Evolutionary conservation across 2,797 vertebrate species (phyloP).

Genomic region (Schizothorax lantsangensis): DNA sequence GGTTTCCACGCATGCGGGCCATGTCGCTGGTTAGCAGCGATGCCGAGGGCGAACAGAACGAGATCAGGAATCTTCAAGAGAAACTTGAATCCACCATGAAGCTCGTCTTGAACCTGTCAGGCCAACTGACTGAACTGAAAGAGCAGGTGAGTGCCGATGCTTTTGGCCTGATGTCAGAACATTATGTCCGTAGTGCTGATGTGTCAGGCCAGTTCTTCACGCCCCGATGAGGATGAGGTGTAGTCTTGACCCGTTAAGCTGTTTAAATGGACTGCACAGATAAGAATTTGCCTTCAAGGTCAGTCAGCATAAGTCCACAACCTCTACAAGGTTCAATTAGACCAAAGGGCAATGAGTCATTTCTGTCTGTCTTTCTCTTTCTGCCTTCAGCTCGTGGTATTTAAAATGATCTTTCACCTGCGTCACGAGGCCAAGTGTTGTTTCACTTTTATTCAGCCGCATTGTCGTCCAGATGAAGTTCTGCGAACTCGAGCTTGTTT

Average conservation of each 20-base stretch:
- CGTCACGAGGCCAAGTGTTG: constrained; percentile 61
- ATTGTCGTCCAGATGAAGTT: constrained; percentile 54
- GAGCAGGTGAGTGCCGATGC: constrained; percentile 85
- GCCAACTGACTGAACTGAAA: constrained; percentile 94
- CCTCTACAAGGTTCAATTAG: constrained; percentile 60
- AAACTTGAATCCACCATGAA: constrained; percentile 98
- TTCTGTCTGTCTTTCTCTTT: constrained; percentile 35
- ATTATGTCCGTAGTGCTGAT: neutral
- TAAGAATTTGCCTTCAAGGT: neutral
- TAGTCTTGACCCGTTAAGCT: neutral
- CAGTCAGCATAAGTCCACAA: constrained; percentile 67
- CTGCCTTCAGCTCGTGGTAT: constrained; percentile 50
- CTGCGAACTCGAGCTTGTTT: constrained; percentile 44
- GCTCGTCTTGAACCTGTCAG: constrained; percentile 91
- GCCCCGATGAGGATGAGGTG: neutral
- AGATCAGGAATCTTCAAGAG: constrained; percentile 95
- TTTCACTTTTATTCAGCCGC: constrained; percentile 59
- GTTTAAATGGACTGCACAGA: neutral
- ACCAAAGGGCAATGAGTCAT: constrained; percentile 70
- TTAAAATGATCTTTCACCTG: constrained; percentile 64
- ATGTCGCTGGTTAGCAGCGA: constrained; percentile 98
- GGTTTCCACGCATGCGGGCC: constrained; percentile 97
- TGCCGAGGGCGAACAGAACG: constrained; percentile 95
- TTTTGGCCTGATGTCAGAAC: neutral
- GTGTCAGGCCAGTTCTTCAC: neutral